Percentiles rank a stretch among this genome's conserved stretches.
These are phyloP conservation scores for Zoroaster sp. DNA, from an alignment of 53 echinoderm and acorn worm species.

Conservation along the genomic window DNA sequence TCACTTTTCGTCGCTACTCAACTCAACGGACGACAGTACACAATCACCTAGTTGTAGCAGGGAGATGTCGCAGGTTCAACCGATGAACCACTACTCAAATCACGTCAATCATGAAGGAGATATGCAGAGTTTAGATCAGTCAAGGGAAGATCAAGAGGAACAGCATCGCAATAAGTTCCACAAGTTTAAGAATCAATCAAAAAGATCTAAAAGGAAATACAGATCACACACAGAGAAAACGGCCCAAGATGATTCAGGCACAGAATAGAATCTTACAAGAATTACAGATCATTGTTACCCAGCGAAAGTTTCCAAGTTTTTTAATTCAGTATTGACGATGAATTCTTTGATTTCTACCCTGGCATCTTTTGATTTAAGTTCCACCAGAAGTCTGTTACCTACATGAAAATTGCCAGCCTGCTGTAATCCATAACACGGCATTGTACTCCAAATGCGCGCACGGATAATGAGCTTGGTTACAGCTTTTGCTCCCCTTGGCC, in stretches of 20 bases:
- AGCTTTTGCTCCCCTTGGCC: too few relatives aligned
- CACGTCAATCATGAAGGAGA: neutral
- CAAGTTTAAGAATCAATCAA: conserved; percentile 36
- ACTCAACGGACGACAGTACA: neutral
- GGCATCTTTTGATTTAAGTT: too few relatives aligned
- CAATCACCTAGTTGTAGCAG: neutral
- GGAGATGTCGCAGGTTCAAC: neutral
- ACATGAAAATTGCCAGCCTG: too few relatives aligned
- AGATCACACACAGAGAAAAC: conserved; percentile 18
- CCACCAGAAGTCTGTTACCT: too few relatives aligned
- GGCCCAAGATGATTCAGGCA: conserved; percentile 7
- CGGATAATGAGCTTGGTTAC: too few relatives aligned
- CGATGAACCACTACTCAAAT: neutral
- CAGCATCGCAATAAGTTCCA: conserved; percentile 21
- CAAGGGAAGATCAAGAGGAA: neutral
- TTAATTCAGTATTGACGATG: too few relatives aligned
- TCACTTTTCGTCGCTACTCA: neutral
- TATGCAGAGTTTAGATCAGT: neutral
- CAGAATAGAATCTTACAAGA: neutral
- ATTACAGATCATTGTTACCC: too few relatives aligned
- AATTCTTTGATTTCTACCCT: too few relatives aligned
- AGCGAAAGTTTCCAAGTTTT: too few relatives aligned
- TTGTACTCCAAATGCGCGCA: too few relatives aligned
- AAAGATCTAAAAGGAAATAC: conserved; percentile 35
- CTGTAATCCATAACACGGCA: too few relatives aligned